phyloP scores from a whole-genome alignment of 2,888 invertebrate species.

The Pelosia muscerda region DNA sequence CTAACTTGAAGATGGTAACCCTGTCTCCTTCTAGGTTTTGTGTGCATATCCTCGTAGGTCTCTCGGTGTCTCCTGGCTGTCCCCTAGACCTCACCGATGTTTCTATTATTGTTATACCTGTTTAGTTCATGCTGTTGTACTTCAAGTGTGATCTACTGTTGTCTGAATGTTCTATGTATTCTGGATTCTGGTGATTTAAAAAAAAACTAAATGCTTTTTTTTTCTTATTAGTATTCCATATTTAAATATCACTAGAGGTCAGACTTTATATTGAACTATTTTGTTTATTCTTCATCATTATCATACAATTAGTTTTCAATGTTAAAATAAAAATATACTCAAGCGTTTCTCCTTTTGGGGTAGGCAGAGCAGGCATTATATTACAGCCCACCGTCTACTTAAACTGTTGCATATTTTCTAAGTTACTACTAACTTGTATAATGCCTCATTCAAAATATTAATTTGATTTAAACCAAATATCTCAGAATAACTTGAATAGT shows the following conservation, averaged over 20 bases:
- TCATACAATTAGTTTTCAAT: not conserved
- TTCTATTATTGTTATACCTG: slow-evolving; percentile 19
- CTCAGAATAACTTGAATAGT: not conserved
- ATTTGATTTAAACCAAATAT: not conserved
- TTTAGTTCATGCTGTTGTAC: slow-evolving; percentile 34
- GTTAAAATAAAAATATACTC: not conserved
- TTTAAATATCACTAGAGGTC: not conserved
- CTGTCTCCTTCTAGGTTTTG: slow-evolving; percentile 46
- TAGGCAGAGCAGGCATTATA: no score
- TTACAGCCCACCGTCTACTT: not conserved
- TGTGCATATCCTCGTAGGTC: slow-evolving; percentile 40
- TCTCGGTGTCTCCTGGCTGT: slow-evolving; percentile 37
- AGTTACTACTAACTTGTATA: not conserved
- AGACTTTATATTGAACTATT: not conserved
- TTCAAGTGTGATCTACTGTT: slow-evolving; percentile 32
- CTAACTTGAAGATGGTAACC: slow-evolving; percentile 48
- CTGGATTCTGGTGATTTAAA: slow-evolving; percentile 31
- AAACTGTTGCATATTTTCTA: not conserved
- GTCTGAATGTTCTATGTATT: slow-evolving; percentile 40
- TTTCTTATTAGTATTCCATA: not conserved
- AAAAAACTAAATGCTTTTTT: not conserved
- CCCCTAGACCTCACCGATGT: slow-evolving; percentile 31
- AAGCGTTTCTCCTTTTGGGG: not conserved
- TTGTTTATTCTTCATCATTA: not conserved
- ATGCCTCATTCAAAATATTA: not conserved